These are phyloP conservation scores for Atopsyche davidsoni DNA, from an alignment of 1,140 invertebrate species.

Conservation along the genomic window DNA sequence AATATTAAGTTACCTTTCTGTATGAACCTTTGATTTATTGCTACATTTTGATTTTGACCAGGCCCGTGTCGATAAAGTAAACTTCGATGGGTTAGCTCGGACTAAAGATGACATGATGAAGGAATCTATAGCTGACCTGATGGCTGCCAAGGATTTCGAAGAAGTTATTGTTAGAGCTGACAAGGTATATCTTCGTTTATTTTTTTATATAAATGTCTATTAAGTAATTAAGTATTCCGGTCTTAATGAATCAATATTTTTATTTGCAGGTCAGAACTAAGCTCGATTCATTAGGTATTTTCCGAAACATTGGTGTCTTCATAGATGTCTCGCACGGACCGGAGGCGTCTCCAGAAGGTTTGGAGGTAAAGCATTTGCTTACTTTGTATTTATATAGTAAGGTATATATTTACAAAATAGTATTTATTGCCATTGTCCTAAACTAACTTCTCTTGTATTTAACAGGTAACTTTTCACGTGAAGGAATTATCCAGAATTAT, in stretches of 20 bases:
- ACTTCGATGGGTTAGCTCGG: conserved; percentile 71
- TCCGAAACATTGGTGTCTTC: conserved; percentile 70
- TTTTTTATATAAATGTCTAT: neutral
- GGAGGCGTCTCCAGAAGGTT: conserved; percentile 63
- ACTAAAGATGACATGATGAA: conserved; percentile 82
- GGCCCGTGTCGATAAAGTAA: conserved; percentile 71
- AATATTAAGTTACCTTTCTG: neutral
- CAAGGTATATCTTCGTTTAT: conserved; percentile 39
- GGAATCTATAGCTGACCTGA: conserved; percentile 63
- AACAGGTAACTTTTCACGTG: conserved; percentile 78
- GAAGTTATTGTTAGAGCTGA: conserved; percentile 57
- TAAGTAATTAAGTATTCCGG: neutral
- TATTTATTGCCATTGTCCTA: no score
- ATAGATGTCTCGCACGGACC: conserved; percentile 77
- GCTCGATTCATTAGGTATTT: conserved; percentile 74
- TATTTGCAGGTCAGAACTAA: conserved; percentile 54
- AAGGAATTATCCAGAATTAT: conserved; percentile 65
- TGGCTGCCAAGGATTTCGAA: conserved; percentile 61
- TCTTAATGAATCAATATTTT: neutral
- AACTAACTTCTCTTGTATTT: no score
- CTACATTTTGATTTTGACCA: conserved; percentile 36
- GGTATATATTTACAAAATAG: no score
- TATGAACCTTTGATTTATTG: neutral
- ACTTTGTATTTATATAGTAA: neutral
- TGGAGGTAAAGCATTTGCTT: conserved; percentile 60